Evolutionary conservation across 2,113 vertebrate species (phyloP), one percentile per base, ranked within the genome.

Genomic region (Otus sunia): DNA sequence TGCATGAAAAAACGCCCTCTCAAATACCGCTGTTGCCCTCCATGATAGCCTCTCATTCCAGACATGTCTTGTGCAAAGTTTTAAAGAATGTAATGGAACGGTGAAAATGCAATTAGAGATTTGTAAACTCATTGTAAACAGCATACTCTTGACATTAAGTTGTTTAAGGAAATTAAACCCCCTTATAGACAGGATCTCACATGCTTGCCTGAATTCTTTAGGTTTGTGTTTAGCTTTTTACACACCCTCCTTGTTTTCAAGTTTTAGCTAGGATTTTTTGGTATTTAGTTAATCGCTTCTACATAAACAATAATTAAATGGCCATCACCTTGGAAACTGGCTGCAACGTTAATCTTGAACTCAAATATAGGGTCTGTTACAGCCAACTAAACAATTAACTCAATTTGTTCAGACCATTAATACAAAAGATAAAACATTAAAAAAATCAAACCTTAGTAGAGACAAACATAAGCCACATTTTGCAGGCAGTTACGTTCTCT

Each of bases 281-380:
- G 62, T 41, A n/a, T 86, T 96, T 91, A 73, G 82, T 85, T 92
- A 92, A 89, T 90, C 74, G 68, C 80, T 91, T 94, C 81, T 90
- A 90, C 77, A 79, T 91, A 97, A 96, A 95, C 77, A 93, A 91
- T 82, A 92, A 88, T 96, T 92, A 92, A 97, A 88, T 96, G 87
- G 29, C 84, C 71, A 95, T 96, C 74, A 82, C 86, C 92, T 95
- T 97, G 93, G 95, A 95, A 96, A 96, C 95, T 34, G 66, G 45
- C 69, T 85, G 69, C 66, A 72, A 58, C 1, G 15, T 79, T 95
- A 91, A 95, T 85, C 94, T 91, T 94, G 59, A 96, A 86, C 81
- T 91, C 77, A 96, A 95, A 92, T 91, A 86, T 52, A 76, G 76
- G 67, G n/a, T 92, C 80, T 74, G 66, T 62, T 92, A 86, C 47